Evolutionary conservation across 2,888 invertebrate species (phyloP), one percentile per base, ranked within the genome.

Genomic region (Physocephala rufipes): DNA sequence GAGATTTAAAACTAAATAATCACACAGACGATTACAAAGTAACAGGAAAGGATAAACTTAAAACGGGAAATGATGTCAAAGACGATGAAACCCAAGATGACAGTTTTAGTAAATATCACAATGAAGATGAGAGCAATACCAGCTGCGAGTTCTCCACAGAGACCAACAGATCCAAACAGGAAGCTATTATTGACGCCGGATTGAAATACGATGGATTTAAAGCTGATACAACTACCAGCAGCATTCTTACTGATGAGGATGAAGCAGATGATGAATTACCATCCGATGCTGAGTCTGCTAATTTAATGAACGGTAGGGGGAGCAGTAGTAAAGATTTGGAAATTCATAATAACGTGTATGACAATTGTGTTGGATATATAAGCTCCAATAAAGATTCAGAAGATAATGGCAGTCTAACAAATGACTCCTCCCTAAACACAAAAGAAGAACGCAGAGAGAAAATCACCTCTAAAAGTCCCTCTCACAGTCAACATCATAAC

Each of bases 41-140:
- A 5, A 21, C 53, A 12, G 21, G 2, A 3, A 2, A 24, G 28
- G 21, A 26, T 16, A 26, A 26, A 12, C 26, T 28, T 15, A 16
- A 58, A 12, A 24, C 71, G 24, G 75, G 71, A 30, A 72, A 74
- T 59, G 74, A 66, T 19, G 30, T 59, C 12, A 30, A 49, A 9
- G 51, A 28, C 9, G 19, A 36, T 36, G 36, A 36, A 2, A 43
- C 51, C 15, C 13, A 26, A 9, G 15, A 68, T n/a, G 51, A 51
- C 19, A 43, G 16, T 3, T 16, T 15, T 21, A 28, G 3, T 12
- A 36, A 26, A 55, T 43, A 53, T 26, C 24, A 26, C 16, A 16
- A 30, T 28, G 21, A 3, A 30, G 24, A 65, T 9, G 53, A 21
- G 19, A 53, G 24, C 12, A n/a, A 53, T 4, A 12, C n/a, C 12